Conservation (phyloP, 2,113 vertebrate species). For the Picathartes gymnocephalus region DNA sequence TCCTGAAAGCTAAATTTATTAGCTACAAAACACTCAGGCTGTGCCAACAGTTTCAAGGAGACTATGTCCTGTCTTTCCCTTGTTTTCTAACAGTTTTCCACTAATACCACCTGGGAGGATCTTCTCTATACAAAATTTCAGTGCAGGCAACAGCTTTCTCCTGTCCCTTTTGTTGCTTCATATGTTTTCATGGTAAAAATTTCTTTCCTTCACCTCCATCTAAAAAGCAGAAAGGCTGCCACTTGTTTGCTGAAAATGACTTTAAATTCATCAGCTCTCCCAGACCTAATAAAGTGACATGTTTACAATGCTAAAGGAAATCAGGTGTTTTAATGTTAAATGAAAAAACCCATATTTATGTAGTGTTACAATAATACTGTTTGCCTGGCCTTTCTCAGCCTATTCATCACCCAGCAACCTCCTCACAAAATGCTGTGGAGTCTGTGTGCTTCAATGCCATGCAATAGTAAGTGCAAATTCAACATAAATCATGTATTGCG, state of each 20-base stretch:
- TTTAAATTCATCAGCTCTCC: conserved; percentile 65
- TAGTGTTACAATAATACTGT: conserved; percentile 67
- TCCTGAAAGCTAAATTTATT: conserved; percentile 50
- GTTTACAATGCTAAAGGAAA: conserved; percentile 75
- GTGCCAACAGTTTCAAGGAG: background rate
- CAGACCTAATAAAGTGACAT: conserved; percentile 67
- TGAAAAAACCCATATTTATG: conserved; percentile 68
- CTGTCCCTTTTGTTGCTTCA: background rate
- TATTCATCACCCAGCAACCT: conserved; percentile 59
- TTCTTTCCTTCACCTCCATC: background rate
- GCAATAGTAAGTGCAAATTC: conserved; percentile 35
- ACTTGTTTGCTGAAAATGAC: conserved; percentile 18
- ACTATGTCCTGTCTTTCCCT: background rate
- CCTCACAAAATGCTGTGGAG: conserved; percentile 42
- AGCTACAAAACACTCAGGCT: background rate
- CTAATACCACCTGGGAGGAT: background rate
- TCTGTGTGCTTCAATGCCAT: background rate
- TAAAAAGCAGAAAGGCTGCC: background rate
- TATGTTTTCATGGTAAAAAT: background rate
- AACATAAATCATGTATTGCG: conserved; percentile 6
- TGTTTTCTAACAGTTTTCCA: conserved; percentile 13
- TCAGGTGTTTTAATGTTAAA: conserved; percentile 72
- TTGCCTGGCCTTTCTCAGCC: conserved; percentile 69
- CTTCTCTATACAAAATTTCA: background rate
- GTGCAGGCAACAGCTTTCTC: background rate